Conservation (phyloP, 2,888 invertebrate genomes). For the Lasioglossum marginatum region DNA sequence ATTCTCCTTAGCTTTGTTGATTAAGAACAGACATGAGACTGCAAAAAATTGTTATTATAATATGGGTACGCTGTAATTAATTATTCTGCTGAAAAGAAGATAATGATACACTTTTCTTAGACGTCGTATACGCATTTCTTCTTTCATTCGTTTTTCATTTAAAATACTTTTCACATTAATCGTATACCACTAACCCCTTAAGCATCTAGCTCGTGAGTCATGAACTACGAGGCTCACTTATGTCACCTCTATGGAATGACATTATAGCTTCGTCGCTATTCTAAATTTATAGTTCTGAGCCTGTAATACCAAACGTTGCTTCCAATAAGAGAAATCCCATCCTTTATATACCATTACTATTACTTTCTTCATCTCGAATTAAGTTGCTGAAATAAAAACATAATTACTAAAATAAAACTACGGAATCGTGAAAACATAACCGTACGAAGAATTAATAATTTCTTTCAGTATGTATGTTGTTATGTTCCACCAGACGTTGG, state of each 20-base stretch:
- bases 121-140: neutral
- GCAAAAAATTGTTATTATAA: neutral
- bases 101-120: neutral
- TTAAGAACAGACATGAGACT: neutral
- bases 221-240: neutral
- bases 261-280: neutral
- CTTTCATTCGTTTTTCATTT: neutral
- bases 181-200: neutral
- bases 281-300: neutral
- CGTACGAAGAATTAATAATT: neutral
- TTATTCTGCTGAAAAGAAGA: neutral
- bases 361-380: neutral
- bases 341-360: neutral
- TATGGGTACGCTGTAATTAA: neutral
- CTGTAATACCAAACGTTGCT: neutral
- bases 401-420: too few species aligned
- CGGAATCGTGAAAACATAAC: neutral
- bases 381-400: neutral
- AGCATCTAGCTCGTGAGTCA: neutral
- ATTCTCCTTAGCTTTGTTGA: neutral
- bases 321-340: neutral
- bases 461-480: neutral
- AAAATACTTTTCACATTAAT: neutral
- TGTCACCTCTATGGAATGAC: neutral
- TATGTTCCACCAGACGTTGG: neutral